Base-by-base conservation (phyloP, 35 echinoderm and acorn worm species). In the Heliocidaris tuberculata region DNA sequence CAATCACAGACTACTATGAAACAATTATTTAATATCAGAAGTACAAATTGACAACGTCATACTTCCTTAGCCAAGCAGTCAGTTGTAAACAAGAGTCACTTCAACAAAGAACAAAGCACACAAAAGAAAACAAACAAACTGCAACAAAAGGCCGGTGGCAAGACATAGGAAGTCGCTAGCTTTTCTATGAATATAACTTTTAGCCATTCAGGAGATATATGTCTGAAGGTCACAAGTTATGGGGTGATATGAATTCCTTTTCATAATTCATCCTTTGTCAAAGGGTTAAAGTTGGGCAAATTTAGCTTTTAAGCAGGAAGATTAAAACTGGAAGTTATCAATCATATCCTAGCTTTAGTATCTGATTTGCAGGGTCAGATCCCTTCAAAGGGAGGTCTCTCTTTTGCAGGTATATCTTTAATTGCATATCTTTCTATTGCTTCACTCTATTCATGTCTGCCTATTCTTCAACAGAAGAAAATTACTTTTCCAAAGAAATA, bases 1-100 rank as follows among this genome's bases (percentile, higher is more conserved):
- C 7, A n/a, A n/a, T 78, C 65, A 24, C 65, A 78, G 21, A n/a
- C 21, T 78, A 78, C 27, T 27, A 78, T 27, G 65, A 78, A 78
- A 78, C 65, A 78, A 78, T 78, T 78, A 78, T 78, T 78, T 78
- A 78, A 78, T n/a, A 78, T 78, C 65, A 78, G 19, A 78, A 78
- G 65, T 78, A 78, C 65, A 78, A 78, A 78, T 78, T 78, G 65
- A 78, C 65, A 78, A 5, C 5, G 65, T 78, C 65, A n/a, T 19
- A 19, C 65, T 78, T 78, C 65, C 65, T 78, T n/a, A 78, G 65
- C 65, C 65, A 78, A 27, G 65, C 65, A 78, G 17, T 78, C 65
- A 78, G 65, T 78, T 78, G 65, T n/a, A 78, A 78, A 78, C 21
- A 78, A 78, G 27, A 78, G 65, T 78, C 2, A 78, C 27, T 78